Evolutionary conservation across 2,888 invertebrate genomes (phyloP).

Genomic region (Plutella xylostella): DNA sequence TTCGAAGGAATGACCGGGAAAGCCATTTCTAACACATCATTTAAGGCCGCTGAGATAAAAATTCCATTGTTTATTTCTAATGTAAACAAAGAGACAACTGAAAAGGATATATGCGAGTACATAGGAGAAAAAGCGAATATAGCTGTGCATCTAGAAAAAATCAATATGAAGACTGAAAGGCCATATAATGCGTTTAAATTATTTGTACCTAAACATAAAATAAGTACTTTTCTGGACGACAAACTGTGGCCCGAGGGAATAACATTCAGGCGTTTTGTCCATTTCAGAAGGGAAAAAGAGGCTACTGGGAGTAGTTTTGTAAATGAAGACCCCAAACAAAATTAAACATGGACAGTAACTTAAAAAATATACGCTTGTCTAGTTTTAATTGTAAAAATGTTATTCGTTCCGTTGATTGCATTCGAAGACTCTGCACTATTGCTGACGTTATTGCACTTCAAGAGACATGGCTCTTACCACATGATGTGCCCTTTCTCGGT

Average conservation of each 20-base stretch:
- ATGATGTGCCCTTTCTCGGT: background rate
- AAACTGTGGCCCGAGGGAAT: constrained; percentile 5
- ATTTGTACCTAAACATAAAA: constrained; percentile 4
- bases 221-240: background rate
- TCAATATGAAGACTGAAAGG: constrained; percentile 4
- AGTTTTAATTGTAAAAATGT: background rate
- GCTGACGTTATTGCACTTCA: background rate
- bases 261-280: constrained; percentile 3
- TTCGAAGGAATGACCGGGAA: constrained; percentile 1
- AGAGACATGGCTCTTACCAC: background rate
- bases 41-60: constrained; percentile 2
- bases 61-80: constrained; percentile 6
- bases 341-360: background rate
- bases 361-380: background rate
- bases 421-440: background rate
- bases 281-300: background rate
- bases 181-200: constrained; percentile 6
- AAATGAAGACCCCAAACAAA: background rate
- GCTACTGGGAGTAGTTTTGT: background rate
- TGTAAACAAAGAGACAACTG: constrained; percentile 7
- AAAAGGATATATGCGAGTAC: constrained; percentile 1
- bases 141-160: background rate
- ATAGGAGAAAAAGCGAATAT: constrained; percentile 1
- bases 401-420: background rate
- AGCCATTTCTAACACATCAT: background rate